Base-by-base conservation (phyloP, 2,888 invertebrate species). In the Aproaerema taeniolella region DNA sequence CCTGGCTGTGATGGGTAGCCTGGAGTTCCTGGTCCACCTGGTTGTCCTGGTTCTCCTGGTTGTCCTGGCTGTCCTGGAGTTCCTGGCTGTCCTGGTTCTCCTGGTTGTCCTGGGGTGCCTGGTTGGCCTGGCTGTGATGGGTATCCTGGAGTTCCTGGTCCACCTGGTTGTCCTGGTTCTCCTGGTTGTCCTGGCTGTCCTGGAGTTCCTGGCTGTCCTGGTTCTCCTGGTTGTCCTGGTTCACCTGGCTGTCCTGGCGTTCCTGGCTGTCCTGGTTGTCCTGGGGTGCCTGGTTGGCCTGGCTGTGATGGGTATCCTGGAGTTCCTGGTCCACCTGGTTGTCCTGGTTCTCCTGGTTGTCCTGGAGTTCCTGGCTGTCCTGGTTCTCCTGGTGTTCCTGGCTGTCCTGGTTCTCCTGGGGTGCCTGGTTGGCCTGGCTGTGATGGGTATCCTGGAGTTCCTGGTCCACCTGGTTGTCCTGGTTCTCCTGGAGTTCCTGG, bases 1-100 rank as follows among this genome's bases (percentile, higher is more conserved):
- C 20, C 25, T 20, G 17, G 41, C 12, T 31, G 17, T 7, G 2
- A 34, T 31, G 37, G 4, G 20, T 20, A 34, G n/a, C n/a, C n/a
- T 10, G 45, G 42, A n/a, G n/a, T n/a, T n/a, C n/a, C n/a, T n/a
- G n/a, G n/a, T 12, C 17, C 8, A 0, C 17, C 31, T 43, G 43
- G 39, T 29, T 33, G 17, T 17, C 12, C 33, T 25, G 40, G 20
- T 20, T 20, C 5, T 20, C 8, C 5, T 20, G 20, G 20, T 20
- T 20, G 20, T 4, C 20, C 20, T 20, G 40, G 6, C 9, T 12
- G 37, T n/a, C n/a, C n/a, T 10, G 45, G 42, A n/a, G n/a, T n/a
- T n/a, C n/a, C n/a, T n/a, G n/a, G n/a, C 10, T 25, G n/a, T 0
- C 17, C 31, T 43, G 43, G 43, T 2, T 28, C 2, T 2, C 16